Base-by-base conservation (phyloP, 64 coral and sea anemone species). In the Pocillopora damicornis region DNA sequence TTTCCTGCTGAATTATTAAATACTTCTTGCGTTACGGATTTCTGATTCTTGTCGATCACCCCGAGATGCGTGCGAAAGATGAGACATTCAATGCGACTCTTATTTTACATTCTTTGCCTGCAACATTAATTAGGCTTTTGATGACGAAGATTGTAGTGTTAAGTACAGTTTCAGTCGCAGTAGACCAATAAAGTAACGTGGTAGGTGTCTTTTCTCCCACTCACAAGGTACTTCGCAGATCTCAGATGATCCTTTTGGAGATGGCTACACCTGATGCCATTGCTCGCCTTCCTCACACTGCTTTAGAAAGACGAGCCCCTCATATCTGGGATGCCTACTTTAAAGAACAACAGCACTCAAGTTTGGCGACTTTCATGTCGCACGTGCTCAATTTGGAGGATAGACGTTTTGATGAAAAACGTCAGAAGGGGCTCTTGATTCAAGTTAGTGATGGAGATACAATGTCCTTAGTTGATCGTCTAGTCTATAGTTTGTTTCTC, bases 231-330 rank as follows among this genome's bases (percentile, higher is more conserved):
- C 9, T 69, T 59, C 64, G 88, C 68, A 65, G 68, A 75, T 91
- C 75, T 22, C 79, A 95, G 61, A 73, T 36, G 8, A 60, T 95
- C 57, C 83, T 95, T 75, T 35, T 95, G 34, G 86, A 95, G 25
- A 89, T 87, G 67, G 94, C 94, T 30, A 86, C 94, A 5, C 94
- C 94, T 35, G 94, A 95, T 86, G 94, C 94, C 45, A 82, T 95
- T 11, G 94, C 90, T 22, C 90, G 94, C 42, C 74, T 95, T 10
- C 76, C 65, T 11, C 36, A 59, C 6, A 95, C 90, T 60, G 63
- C 17, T 1, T 57, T 95, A 37, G 61, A 68, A 58, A 15, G 11
- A 6, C 34, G 88, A 67, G 90, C 94, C 15, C 10, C 60, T 13
- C 23, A 25, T n/a, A 26, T 95, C 22, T 92, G 94, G 90, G 14